Evolutionary conservation across 1,140 invertebrate genomes (phyloP), one percentile per base, ranked within the genome.

Genomic region (Hyles euphorbiae): DNA sequence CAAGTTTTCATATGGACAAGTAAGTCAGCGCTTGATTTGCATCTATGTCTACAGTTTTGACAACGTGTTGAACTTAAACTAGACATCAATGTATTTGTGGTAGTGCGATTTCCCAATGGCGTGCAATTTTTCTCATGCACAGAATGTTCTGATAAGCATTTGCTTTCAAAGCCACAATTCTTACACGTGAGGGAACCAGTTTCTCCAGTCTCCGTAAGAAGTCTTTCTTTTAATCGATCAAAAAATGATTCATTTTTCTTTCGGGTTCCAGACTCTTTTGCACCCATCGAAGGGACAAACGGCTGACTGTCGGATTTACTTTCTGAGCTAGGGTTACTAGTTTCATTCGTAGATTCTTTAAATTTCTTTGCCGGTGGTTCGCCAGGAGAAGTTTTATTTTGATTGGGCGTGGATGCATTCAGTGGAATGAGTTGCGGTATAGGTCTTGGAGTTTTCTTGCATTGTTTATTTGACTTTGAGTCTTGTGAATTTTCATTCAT

Each of bases 21-120:
- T 8, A 97, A 90, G 87, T 96, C 95, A 3, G 91, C 90, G 51
- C 94, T 94, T 10, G 93, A 95, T 82, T 96, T 96, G 78, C 95
- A 97, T 61, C 94, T 91, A 73, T 95, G 95, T 57, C 95, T 91
- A 76, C 96, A 97, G 70, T 94, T 93, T 77, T 96, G 95, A 78
- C 96, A 97, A 52, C 95, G 90, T n/a, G 93, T 93, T 7, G 94
- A 94, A n/a, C 93, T 92, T 58, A 92, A 88, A 53, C 87, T 91
- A 62, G 81, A 68, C 53, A 74, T 68, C 7, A 78, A 66, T 34
- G 83, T 66, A 61, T 81, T 89, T n/a, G 74, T 50, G 52, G 67
- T 65, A 52, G 70, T 69, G 57, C 81, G 76, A 58, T 74, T 82
- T 22, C 76, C 56, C 48, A 75, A 73, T 8, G 68, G 56, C n/a